phyloP scores from a whole-genome alignment of 2,888 invertebrate genomes.

The Carterocephalus palaemon region DNA sequence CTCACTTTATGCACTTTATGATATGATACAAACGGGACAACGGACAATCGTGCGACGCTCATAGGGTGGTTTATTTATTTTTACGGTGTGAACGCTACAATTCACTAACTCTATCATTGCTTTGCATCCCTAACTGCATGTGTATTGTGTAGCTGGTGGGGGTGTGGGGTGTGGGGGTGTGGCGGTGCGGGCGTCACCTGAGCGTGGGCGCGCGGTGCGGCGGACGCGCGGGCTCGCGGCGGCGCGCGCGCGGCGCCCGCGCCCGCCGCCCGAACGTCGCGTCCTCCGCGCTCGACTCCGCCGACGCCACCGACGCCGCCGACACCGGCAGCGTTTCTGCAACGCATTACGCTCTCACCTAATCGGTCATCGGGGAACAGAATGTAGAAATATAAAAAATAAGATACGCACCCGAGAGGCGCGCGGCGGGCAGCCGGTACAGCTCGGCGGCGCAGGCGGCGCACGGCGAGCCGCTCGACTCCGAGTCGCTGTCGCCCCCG shows the following conservation, averaged over 20 bases:
- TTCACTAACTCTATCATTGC: too few species aligned
- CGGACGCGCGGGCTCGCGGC: slow-evolving; percentile 41
- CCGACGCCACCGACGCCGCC: slow-evolving; percentile 32
- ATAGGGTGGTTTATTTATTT: too few species aligned
- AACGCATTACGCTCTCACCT: too few species aligned
- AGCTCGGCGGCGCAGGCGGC: slow-evolving; percentile 59
- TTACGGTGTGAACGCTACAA: too few species aligned
- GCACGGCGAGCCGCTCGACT: slow-evolving; percentile 67
- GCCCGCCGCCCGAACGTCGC: slow-evolving; percentile 38
- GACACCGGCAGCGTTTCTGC: slow-evolving; percentile 47
- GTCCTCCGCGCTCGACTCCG: slow-evolving; percentile 55
- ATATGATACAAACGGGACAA: too few species aligned
- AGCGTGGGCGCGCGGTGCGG: slow-evolving; percentile 38
- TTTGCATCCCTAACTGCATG: too few species aligned
- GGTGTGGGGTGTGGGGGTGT: too few species aligned
- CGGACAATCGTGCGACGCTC: too few species aligned
- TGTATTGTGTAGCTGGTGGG: too few species aligned
- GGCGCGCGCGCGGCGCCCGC: slow-evolving; percentile 28
- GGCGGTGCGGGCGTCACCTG: too few species aligned
- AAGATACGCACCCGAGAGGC: slow-evolving; percentile 39
- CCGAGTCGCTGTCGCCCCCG: slow-evolving; percentile 55
- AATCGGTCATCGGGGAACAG: background rate
- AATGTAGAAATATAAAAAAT: background rate
- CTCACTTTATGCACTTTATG: too few species aligned
- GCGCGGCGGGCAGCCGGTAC: slow-evolving; percentile 52